phyloP scores from a whole-genome alignment of 64 coral and sea anemone species.

The Porites australiensis region DNA sequence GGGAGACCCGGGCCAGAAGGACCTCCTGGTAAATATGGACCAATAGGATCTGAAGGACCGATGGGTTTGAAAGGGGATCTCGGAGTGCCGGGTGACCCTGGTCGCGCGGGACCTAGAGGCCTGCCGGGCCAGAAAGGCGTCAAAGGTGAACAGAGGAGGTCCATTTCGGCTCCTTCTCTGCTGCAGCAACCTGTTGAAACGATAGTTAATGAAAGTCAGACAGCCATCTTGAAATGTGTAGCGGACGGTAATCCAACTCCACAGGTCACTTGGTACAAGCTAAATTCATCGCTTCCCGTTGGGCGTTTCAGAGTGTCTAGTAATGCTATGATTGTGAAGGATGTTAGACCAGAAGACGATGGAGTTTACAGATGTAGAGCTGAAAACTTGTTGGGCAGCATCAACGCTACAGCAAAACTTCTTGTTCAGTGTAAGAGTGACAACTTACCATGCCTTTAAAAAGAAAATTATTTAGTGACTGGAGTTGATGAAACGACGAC shows the following conservation, averaged over 20 bases:
- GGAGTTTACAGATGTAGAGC: constrained; percentile 57
- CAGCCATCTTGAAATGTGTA: constrained; percentile 43
- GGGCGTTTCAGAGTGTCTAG: neutral
- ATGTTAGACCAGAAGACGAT: constrained; percentile 14
- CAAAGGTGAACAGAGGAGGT: constrained; percentile 33
- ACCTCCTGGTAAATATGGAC: neutral
- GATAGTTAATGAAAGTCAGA: constrained; percentile 25
- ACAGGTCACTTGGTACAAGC: constrained; percentile 25
- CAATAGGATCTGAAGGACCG: constrained; percentile 49
- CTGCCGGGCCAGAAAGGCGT: constrained; percentile 21
- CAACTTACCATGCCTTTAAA: no score
- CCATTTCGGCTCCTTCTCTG: constrained; percentile 39
- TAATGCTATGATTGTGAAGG: neutral
- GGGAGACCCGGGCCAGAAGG: constrained; percentile 41
- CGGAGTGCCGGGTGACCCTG: constrained; percentile 28
- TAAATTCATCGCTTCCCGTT: neutral
- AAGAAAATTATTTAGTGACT: no score
- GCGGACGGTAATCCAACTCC: constrained; percentile 50
- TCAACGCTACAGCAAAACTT: neutral
- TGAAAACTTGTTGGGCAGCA: neutral
- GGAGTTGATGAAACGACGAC: no score
- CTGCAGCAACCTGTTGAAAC: constrained; percentile 13
- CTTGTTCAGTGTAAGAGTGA: no score
- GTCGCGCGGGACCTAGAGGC: constrained; percentile 49
- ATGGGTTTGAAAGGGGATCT: constrained; percentile 11